These are phyloP conservation scores for Oxystoma pomonae DNA, from an alignment of 2,888 invertebrate genomes.

Conservation along the genomic window DNA sequence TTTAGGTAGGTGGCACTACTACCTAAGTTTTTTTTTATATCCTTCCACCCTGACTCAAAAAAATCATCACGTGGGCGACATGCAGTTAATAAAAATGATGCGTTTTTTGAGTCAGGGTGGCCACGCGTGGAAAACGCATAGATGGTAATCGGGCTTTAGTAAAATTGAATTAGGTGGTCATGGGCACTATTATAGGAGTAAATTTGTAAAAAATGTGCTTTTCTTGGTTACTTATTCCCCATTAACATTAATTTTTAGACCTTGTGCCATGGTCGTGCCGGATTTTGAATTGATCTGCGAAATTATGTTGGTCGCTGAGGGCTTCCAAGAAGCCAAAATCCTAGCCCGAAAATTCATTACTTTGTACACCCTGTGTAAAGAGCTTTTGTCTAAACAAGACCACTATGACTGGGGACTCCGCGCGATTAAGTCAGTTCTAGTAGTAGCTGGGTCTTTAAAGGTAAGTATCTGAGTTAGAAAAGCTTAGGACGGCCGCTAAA, in stretches of 20 bases:
- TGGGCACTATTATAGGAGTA: too few species aligned
- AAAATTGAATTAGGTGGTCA: too few species aligned
- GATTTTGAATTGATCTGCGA: conserved; percentile 96
- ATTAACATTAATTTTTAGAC: too few species aligned
- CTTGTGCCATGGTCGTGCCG: conserved; percentile 98
- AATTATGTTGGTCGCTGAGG: conserved; percentile 97
- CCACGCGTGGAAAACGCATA: too few species aligned
- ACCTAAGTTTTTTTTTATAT: not conserved
- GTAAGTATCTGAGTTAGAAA: too few species aligned
- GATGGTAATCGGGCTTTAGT: too few species aligned
- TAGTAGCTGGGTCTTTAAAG: conserved; percentile 93
- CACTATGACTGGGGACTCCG: conserved; percentile 97
- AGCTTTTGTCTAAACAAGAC: conserved; percentile 90
- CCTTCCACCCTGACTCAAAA: not conserved
- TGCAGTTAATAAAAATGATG: too few species aligned
- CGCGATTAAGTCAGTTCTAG: conserved; percentile 94
- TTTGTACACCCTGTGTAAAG: conserved; percentile 90
- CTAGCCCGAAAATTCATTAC: conserved; percentile 94
- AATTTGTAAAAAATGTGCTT: conserved; percentile 1
- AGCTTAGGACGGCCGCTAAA: too few species aligned
- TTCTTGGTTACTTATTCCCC: conserved; percentile 9
- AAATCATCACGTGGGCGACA: not conserved
- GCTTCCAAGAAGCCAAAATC: conserved; percentile 91
- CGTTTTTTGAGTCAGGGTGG: too few species aligned
- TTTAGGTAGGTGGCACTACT: conserved; percentile 44